phyloP scores from a whole-genome alignment of 2,888 invertebrate genomes.

The Arrhopalites spinosus region DNA sequence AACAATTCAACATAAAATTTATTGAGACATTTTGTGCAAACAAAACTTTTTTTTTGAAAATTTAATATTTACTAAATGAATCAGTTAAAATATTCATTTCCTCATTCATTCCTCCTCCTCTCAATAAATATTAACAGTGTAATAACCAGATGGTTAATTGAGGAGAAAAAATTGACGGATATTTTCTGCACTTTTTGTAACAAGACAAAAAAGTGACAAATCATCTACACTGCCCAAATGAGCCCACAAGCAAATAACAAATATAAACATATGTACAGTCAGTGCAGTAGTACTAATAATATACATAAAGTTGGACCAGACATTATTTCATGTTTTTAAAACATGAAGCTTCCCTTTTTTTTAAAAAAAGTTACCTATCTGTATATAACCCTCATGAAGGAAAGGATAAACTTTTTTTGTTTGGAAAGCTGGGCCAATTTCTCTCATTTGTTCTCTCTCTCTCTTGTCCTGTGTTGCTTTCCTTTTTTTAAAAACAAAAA shows the following conservation, averaged over 20 bases:
- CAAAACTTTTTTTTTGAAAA: neutral
- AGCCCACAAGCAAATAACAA: neutral
- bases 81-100: neutral
- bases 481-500: too few relatives aligned
- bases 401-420: slow-evolving; percentile 19
- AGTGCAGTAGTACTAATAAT: neutral
- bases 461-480: neutral
- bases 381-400: neutral
- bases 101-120: neutral
- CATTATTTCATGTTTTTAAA: neutral
- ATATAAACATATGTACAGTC: neutral
- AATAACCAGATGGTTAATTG: neutral
- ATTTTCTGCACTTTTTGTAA: neutral
- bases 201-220: slow-evolving; percentile 4
- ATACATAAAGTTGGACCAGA: neutral
- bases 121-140: neutral
- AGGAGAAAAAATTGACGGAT: neutral
- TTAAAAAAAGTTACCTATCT: neutral
- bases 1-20: slow-evolving; percentile 5
- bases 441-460: slow-evolving; percentile 17
- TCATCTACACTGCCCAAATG: slow-evolving; percentile 17
- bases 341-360: neutral
- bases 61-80: neutral
- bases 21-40: slow-evolving; percentile 8
- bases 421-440: slow-evolving; percentile 24